Conservation (phyloP, 2,797 vertebrate genomes). For the Lycodopsis pacificus region DNA sequence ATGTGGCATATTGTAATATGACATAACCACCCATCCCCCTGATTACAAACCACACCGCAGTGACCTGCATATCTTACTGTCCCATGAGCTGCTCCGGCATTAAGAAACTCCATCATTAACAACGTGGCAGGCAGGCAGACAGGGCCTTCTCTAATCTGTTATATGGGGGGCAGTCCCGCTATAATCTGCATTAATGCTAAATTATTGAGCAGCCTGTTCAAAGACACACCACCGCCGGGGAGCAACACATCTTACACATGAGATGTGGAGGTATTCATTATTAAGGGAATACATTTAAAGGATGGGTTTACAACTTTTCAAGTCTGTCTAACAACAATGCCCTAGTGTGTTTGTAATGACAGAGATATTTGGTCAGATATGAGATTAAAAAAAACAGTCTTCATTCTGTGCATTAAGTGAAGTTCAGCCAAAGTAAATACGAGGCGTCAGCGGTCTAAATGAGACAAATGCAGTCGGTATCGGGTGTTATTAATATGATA, state of each 20-base stretch:
- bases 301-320: neutral
- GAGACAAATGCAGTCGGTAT: neutral
- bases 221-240: constrained; percentile 30
- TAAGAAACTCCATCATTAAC: constrained; percentile 57
- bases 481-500: neutral
- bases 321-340: neutral
- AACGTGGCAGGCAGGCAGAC: constrained; percentile 46
- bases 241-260: constrained; percentile 36
- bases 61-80: constrained; percentile 43
- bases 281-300: neutral
- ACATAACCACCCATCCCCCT: constrained; percentile 11
- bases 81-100: constrained; percentile 40
- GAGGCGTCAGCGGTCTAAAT: neutral
- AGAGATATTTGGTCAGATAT: neutral
- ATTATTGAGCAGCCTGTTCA: constrained; percentile 75
- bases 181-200: constrained; percentile 78
- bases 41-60: constrained; percentile 34
- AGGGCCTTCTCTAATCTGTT: constrained; percentile 74
- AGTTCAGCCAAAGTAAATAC: neutral
- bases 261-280: neutral
- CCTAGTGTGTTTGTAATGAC: neutral
- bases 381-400: too few relatives aligned
- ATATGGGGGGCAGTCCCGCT: constrained; percentile 62
- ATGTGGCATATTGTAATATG: constrained; percentile 3
- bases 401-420: neutral